These are phyloP conservation scores for Heliopora coerulea DNA, from an alignment of 92 coral and sea anemone species.

Conservation along the genomic window DNA sequence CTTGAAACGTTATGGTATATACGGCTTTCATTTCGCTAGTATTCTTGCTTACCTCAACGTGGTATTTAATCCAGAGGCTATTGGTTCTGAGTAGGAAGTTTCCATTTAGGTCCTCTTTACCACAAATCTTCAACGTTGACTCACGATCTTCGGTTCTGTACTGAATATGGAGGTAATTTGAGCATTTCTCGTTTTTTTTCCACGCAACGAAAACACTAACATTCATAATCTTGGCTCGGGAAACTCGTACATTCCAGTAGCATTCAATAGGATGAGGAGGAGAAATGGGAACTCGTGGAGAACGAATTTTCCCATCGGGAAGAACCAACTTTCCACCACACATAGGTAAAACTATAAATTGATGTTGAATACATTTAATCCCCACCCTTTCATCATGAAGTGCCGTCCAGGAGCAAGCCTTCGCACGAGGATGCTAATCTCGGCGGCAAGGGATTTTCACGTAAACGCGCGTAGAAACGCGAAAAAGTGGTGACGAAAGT, in stretches of 20 bases:
- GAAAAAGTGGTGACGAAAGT: too few species aligned
- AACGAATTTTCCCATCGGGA: slow-evolving; percentile 60
- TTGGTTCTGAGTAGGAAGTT: slow-evolving; percentile 57
- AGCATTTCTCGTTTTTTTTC: slow-evolving; percentile 67
- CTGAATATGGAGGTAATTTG: slow-evolving; percentile 53
- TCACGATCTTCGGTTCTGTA: slow-evolving; percentile 51
- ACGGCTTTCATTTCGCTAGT: too few species aligned
- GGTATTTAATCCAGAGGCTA: slow-evolving; percentile 59
- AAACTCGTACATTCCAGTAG: slow-evolving; percentile 71
- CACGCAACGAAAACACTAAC: slow-evolving; percentile 63
- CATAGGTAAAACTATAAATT: slow-evolving; percentile 59
- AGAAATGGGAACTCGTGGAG: slow-evolving; percentile 71
- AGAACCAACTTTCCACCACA: slow-evolving; percentile 62
- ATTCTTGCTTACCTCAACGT: slow-evolving; percentile 55
- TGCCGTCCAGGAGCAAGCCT: too few species aligned
- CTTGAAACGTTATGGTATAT: too few species aligned
- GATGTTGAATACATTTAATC: too few species aligned
- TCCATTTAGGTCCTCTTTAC: slow-evolving; percentile 64
- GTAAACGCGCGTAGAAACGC: too few species aligned
- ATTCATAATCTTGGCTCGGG: slow-evolving; percentile 61
- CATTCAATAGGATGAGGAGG: slow-evolving; percentile 70
- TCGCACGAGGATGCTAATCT: too few species aligned
- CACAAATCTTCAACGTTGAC: slow-evolving; percentile 61
- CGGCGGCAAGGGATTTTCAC: too few species aligned
- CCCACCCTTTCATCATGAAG: too few species aligned